Evolutionary conservation across 2,113 vertebrate genomes (phyloP), one percentile per base, ranked within the genome.

Genomic region (Mesitornis unicolor): DNA sequence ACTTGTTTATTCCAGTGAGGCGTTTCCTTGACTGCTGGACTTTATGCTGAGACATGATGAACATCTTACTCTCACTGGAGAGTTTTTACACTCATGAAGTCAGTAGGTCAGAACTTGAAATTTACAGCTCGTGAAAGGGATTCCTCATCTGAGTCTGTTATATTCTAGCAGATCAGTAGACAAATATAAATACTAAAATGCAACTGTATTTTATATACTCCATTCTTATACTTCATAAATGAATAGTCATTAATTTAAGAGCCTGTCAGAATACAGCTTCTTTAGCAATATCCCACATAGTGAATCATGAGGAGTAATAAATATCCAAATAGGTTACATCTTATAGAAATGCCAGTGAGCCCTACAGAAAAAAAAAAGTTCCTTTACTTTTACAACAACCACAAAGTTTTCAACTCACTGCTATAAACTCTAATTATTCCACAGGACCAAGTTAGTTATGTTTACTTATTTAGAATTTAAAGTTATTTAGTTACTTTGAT

Each of bases 31-130:
- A 82, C 73, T 95, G 19, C 65, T 75, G 33, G 76, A 71, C 50
- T 84, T 95, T 33, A 57, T 38, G 63, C 67, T 92, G 88, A 86
- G 33, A 74, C 42, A 54, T n/a, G 29, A 92, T 68, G 68, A 92
- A 89, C 61, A 79, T 60, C 40, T 84, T 84, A 89, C 21, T 87
- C 74, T 33, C 87, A 84, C 22, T 38, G 28, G 42, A 94, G 36
- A 94, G 53, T 78, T 79, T 94, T 48, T 43, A 29, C 33, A 91
- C 8, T 57, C 57, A 68, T 75, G 5, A 95, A 91, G 74, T 87
- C 87, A 91, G 3, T 45, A 87, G 73, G 84, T 78, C 84, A 89
- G 53, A 94, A 89, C n/a, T 42, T 84, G 51, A 89, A 90, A 95
- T 89, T 71, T 78, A 95, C 28, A 71, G 64, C 47, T 84, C 4